Conservation (phyloP, 2,888 invertebrate genomes). For the Spodoptera picta region DNA sequence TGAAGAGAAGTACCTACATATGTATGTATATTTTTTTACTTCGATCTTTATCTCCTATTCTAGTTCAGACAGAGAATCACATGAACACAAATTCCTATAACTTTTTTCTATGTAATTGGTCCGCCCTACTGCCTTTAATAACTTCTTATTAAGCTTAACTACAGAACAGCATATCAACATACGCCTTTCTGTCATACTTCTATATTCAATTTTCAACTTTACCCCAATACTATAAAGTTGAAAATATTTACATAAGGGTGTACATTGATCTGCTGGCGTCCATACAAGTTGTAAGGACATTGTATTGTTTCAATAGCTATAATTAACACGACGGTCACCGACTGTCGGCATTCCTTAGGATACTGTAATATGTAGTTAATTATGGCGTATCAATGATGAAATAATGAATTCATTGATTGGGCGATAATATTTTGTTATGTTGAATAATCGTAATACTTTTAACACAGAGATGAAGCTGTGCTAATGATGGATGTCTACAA, state of each 20-base stretch:
- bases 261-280: no score
- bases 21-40: neutral
- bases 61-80: constrained; percentile 14
- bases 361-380: neutral
- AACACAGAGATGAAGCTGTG: no score
- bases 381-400: constrained; percentile 9
- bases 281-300: constrained; percentile 24
- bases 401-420: neutral
- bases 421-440: no score
- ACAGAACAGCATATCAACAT: neutral
- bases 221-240: no score
- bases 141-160: constrained; percentile 38
- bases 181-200: neutral
- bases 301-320: constrained; percentile 44
- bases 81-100: constrained; percentile 37
- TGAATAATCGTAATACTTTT: no score
- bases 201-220: no score
- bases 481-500: neutral
- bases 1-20: no score
- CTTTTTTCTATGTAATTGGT: constrained; percentile 41
- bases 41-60: neutral
- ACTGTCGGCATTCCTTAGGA: constrained; percentile 37
- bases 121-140: constrained; percentile 48
- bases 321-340: constrained; percentile 35
- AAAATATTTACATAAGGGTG: no score